Evolutionary conservation across 2,113 vertebrate species (phyloP).

Genomic region (Apus apus): DNA sequence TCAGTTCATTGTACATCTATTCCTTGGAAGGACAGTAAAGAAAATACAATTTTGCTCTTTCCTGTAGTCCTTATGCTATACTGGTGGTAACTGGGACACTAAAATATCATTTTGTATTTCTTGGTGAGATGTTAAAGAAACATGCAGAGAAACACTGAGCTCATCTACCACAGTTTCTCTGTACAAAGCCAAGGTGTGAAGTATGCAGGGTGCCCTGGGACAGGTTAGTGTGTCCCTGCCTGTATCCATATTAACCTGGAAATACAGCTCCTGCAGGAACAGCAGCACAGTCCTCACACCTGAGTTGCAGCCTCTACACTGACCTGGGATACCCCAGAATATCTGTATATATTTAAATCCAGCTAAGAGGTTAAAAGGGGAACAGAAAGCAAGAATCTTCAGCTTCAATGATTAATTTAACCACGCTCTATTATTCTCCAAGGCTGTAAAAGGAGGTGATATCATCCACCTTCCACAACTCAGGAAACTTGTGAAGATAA

Average conservation of each 20-base stretch:
- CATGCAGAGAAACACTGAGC: not conserved
- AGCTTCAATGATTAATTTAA: not conserved
- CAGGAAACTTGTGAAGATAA: not conserved
- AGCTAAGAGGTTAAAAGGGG: not conserved
- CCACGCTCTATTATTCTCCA: not conserved
- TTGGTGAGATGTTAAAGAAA: not conserved
- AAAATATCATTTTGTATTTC: not conserved
- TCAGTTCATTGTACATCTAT: not conserved
- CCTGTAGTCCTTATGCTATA: not conserved
- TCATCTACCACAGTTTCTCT: not conserved
- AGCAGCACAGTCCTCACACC: rapidly evolving
- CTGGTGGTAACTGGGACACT: not conserved
- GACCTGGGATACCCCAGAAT: not conserved
- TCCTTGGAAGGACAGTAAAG: not conserved
- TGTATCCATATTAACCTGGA: rapidly evolving
- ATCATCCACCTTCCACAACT: not conserved
- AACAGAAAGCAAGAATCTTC: not conserved
- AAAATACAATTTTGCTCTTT: not conserved
- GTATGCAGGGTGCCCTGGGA: rapidly evolving
- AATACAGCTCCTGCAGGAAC: rapidly evolving
- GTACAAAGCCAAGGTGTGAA: not conserved
- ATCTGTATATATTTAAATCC: not conserved
- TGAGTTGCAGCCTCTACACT: not conserved
- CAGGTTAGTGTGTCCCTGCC: not conserved
- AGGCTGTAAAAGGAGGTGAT: not conserved